phyloP scores from a whole-genome alignment of 2,888 invertebrate genomes.

The Acronicta psi region DNA sequence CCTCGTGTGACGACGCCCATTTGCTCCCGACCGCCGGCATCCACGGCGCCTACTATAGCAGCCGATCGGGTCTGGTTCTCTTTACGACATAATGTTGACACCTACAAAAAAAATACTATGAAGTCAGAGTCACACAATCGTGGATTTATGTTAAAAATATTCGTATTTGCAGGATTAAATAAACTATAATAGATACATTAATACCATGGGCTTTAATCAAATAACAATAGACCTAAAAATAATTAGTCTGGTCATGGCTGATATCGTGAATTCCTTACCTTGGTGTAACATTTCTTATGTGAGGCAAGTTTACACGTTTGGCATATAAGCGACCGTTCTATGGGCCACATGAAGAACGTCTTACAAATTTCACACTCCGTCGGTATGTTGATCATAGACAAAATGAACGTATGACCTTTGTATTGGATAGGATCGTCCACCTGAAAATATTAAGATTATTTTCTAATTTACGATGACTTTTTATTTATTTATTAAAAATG shows the following conservation, averaged over 20 bases:
- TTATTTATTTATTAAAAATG: too few species aligned
- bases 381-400: slow-evolving; percentile 98
- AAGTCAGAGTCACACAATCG: background rate
- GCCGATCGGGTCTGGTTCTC: slow-evolving; percentile 78
- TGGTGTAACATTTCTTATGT: slow-evolving; percentile 97
- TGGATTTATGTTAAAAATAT: too few species aligned
- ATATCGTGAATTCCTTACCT: slow-evolving; percentile 87
- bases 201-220: background rate
- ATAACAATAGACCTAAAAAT: background rate
- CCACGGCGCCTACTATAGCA: slow-evolving; percentile 86
- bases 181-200: background rate
- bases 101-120: slow-evolving; percentile 61
- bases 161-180: background rate
- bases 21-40: slow-evolving; percentile 84
- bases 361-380: slow-evolving; percentile 98
- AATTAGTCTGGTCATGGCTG: too few species aligned
- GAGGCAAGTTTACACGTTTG: slow-evolving; percentile 96
- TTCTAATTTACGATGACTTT: background rate
- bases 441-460: slow-evolving; percentile 58
- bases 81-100: slow-evolving; percentile 81
- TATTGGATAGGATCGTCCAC: slow-evolving; percentile 92
- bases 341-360: slow-evolving; percentile 98
- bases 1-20: slow-evolving; percentile 76
- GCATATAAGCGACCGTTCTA: slow-evolving; percentile 95
- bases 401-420: slow-evolving; percentile 95